These are phyloP conservation scores for Acanthopleura granulata DNA, from an alignment of 2,888 invertebrate genomes.

Conservation along the genomic window DNA sequence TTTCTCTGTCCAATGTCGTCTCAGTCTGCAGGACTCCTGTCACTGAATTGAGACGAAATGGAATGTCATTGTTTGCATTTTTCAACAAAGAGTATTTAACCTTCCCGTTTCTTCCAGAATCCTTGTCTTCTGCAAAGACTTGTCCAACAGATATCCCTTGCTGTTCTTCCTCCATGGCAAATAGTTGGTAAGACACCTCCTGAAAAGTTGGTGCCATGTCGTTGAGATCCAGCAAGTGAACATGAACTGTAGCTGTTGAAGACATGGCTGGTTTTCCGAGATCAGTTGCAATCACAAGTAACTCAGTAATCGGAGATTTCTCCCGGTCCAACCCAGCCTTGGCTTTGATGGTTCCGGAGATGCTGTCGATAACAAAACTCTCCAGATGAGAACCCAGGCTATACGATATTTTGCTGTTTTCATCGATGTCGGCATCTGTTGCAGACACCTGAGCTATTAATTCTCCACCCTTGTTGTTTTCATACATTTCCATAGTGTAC, in stretches of 20 bases:
- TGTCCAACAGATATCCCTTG: constrained; percentile 22
- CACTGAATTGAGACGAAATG: neutral
- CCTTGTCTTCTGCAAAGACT: constrained; percentile 21
- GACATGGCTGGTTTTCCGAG: neutral
- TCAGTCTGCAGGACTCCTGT: neutral
- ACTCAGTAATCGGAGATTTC: neutral
- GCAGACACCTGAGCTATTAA: constrained; percentile 15
- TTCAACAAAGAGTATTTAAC: constrained; percentile 18
- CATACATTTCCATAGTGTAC: constrained; percentile 1
- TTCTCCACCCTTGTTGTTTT: constrained; percentile 19
- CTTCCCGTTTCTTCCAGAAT: constrained; percentile 22
- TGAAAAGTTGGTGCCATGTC: constrained; percentile 15
- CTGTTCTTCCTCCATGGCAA: constrained; percentile 5
- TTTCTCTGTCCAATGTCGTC: constrained; percentile 16
- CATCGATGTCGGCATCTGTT: neutral
- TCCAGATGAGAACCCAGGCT: neutral
- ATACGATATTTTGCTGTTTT: constrained; percentile 6
- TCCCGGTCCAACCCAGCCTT: constrained; percentile 15
- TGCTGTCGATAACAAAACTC: neutral
- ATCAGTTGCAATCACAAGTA: constrained; percentile 20
- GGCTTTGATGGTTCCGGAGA: constrained; percentile 9
- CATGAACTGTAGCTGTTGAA: constrained; percentile 5
- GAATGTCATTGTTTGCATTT: neutral
- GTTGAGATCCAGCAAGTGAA: constrained; percentile 11
- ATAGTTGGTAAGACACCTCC: constrained; percentile 8